Conservation (phyloP, 2,888 invertebrate genomes). For the Deilephila porcellus region DNA sequence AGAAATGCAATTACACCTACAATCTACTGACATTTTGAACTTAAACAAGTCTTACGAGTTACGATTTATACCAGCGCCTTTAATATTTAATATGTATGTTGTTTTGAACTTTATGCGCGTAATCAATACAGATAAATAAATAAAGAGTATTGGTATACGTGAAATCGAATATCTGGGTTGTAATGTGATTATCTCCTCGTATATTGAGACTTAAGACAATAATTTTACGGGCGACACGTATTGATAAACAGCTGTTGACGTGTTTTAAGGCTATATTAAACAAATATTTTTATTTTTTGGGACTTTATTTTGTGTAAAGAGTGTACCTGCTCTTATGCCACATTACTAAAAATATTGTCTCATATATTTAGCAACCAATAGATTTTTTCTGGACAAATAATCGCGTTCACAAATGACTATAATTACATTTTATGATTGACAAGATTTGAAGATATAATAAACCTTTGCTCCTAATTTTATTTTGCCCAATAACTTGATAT, state of each 20-base stretch:
- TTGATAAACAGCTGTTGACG: background rate
- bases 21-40: slow-evolving; percentile 9
- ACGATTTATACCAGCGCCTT: background rate
- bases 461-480: no score
- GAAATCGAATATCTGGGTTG: slow-evolving; percentile 1
- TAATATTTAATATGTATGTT: background rate
- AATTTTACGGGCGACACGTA: background rate
- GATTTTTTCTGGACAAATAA: no score
- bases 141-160: background rate
- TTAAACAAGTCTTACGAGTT: background rate
- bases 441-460: no score
- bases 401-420: no score
- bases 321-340: no score
- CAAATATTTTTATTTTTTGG: background rate
- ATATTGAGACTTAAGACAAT: background rate
- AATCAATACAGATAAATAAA: slow-evolving; percentile 13
- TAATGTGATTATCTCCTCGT: background rate
- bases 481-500: no score
- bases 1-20: background rate
- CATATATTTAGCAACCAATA: no score
- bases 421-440: no score
- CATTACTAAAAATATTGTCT: no score
- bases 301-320: background rate
- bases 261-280: background rate
- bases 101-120: slow-evolving; percentile 1